Conservation (phyloP, 2,113 vertebrate species). For the Ramphastos sulfuratus region DNA sequence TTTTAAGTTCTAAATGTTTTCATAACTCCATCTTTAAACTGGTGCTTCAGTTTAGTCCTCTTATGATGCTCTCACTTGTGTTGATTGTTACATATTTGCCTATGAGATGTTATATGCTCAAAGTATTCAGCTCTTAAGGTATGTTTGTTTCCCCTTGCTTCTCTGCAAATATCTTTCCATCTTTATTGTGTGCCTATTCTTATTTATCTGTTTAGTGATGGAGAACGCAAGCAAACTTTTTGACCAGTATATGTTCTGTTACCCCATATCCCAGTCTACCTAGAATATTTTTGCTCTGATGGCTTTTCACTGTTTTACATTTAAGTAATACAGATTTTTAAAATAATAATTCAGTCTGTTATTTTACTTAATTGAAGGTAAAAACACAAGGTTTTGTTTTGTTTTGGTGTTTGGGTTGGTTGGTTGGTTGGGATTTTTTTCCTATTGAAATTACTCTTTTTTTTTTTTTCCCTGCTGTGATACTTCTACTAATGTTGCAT, state of each 20-base stretch:
- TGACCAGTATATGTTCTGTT: neutral
- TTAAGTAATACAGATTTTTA: neutral
- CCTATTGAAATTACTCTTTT: neutral
- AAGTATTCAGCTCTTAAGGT: neutral
- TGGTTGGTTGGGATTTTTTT: neutral
- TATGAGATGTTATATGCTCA: neutral
- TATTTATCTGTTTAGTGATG: neutral
- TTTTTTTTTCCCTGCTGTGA: neutral
- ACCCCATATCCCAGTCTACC: neutral
- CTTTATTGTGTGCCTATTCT: neutral
- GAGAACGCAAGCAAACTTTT: neutral
- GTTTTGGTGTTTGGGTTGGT: no score
- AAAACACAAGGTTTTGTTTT: neutral
- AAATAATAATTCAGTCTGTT: neutral
- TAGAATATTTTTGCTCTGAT: neutral
- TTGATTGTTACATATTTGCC: neutral
- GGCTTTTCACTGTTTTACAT: neutral
- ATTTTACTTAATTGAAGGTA: neutral
- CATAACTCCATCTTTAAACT: neutral
- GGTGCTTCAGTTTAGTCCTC: neutral
- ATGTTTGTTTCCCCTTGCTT: neutral
- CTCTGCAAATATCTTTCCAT: neutral
- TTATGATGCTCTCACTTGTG: neutral
- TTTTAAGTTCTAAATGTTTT: neutral
- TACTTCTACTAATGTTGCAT: slow-evolving; percentile 18